Evolutionary conservation across 1,140 invertebrate species (phyloP).

Genomic region (Laupala kohalensis): DNA sequence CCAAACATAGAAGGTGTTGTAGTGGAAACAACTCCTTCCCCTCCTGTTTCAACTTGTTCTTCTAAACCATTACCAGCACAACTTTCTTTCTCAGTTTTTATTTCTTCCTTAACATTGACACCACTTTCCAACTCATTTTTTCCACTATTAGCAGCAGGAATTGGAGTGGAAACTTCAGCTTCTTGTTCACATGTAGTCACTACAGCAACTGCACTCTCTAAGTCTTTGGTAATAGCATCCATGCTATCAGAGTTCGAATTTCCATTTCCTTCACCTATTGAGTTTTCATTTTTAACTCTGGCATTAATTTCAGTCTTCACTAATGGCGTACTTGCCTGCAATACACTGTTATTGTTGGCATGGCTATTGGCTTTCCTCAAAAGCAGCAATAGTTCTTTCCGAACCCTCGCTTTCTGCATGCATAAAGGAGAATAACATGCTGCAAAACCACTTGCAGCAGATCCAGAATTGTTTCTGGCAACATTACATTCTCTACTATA

Average conservation of each 20-base stretch:
- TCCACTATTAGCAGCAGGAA: constrained; percentile 1
- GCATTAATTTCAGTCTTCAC: neutral
- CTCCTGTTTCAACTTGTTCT: neutral
- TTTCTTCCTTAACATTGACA: constrained; percentile 2
- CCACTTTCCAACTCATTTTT: constrained; percentile 3
- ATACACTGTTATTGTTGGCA: neutral
- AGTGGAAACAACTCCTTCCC: constrained; percentile 8
- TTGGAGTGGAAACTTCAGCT: constrained; percentile 14
- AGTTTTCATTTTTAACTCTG: neutral
- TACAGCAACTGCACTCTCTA: constrained; percentile 40
- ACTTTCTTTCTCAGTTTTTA: neutral
- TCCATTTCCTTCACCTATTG: neutral
- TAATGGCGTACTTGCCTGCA: neutral
- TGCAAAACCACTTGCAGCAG: neutral
- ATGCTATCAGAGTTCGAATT: constrained; percentile 25
- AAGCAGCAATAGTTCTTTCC: constrained; percentile 49
- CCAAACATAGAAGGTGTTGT: constrained; percentile 1
- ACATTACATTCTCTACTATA: constrained; percentile 6
- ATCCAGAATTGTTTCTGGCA: neutral
- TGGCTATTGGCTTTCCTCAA: constrained; percentile 43
- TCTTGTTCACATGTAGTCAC: constrained; percentile 33
- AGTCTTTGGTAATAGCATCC: constrained; percentile 42
- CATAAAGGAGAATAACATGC: constrained; percentile 68
- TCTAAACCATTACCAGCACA: constrained; percentile 18
- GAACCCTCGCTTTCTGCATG: constrained; percentile 49